phyloP scores from a whole-genome alignment of 2,888 invertebrate species.

The Amorpha juglandis region DNA sequence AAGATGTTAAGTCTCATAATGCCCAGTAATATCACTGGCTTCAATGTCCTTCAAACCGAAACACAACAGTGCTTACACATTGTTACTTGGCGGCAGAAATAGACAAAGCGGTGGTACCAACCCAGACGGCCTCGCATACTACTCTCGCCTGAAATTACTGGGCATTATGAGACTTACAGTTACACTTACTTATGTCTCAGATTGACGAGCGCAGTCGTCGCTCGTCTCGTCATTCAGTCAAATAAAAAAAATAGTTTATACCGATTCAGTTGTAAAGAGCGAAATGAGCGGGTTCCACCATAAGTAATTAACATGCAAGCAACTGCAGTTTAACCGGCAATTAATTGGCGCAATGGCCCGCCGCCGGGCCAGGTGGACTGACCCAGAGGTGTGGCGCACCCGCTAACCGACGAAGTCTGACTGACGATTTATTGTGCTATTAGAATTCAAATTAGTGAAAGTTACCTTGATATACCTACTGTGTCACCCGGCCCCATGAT shows the following conservation, averaged over 20 bases:
- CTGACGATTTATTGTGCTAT: slow-evolving; percentile 56
- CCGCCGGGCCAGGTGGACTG: slow-evolving; percentile 47
- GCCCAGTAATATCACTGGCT: too few species aligned
- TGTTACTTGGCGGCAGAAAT: too few species aligned
- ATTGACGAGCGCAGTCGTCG: too few species aligned
- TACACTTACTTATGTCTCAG: too few species aligned
- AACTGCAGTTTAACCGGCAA: slow-evolving; percentile 59
- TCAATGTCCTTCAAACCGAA: too few species aligned
- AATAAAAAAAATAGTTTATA: slow-evolving; percentile 35
- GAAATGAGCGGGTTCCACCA: slow-evolving; percentile 40
- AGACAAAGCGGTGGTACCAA: too few species aligned
- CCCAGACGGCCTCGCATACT: too few species aligned
- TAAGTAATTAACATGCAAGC: slow-evolving; percentile 53
- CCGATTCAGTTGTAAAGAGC: slow-evolving; percentile 36
- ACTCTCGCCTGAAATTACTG: too few species aligned
- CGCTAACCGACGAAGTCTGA: slow-evolving; percentile 50
- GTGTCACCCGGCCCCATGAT: slow-evolving; percentile 35
- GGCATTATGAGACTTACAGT: too few species aligned
- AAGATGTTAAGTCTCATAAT: too few species aligned
- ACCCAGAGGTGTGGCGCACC: slow-evolving; percentile 55
- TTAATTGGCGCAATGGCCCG: slow-evolving; percentile 58
- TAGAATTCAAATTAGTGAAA: slow-evolving; percentile 69
- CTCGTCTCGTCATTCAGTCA: too few species aligned
- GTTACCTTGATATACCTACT: slow-evolving; percentile 39
- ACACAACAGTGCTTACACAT: too few species aligned